A percentile compares a stretch with the other conserved stretches of the same genome.
phyloP scores from a whole-genome alignment of 1,140 invertebrate species.

The Hylaeus volcanicus region DNA sequence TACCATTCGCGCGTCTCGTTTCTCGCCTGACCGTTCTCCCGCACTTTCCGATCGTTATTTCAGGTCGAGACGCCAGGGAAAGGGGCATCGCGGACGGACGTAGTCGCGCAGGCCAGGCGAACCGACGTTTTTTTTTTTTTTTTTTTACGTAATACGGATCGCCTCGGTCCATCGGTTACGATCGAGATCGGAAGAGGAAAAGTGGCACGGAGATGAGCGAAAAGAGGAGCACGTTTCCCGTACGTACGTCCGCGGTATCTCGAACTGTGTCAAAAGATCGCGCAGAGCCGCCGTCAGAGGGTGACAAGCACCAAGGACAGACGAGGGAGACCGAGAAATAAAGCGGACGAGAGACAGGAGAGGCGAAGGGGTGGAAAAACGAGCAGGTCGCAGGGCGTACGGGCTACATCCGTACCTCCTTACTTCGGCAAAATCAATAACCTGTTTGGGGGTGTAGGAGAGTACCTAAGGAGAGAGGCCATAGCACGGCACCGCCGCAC shows the following conservation, averaged over 20 bases:
- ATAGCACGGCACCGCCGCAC: constrained; percentile 63
- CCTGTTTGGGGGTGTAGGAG: constrained; percentile 75
- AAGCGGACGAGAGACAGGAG: neutral
- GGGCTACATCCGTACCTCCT: constrained; percentile 71
- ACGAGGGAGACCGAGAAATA: constrained; percentile 8
- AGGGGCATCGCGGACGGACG: no score
- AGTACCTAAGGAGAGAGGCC: constrained; percentile 74
- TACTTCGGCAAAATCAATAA: constrained; percentile 78
- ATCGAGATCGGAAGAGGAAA: no score
- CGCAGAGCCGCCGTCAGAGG: constrained; percentile 19
- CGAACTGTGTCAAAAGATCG: constrained; percentile 25
- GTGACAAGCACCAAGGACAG: constrained; percentile 25
- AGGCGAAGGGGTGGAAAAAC: constrained; percentile 49
- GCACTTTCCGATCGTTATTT: no score
- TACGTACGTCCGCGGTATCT: neutral
- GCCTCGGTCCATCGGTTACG: no score
- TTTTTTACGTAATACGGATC: no score
- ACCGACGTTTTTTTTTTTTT: no score
- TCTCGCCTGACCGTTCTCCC: no score
- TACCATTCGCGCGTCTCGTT: no score
- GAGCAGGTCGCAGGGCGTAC: constrained; percentile 71
- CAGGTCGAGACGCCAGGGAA: no score
- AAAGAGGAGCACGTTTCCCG: no score
- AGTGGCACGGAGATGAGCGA: no score
- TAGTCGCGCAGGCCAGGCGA: no score